Percentiles rank a stretch among this genome's conserved stretches.
These are phyloP conservation scores for Bambusicola thoracicus DNA, from an alignment of 2,113 vertebrate species.

Conservation along the genomic window DNA sequence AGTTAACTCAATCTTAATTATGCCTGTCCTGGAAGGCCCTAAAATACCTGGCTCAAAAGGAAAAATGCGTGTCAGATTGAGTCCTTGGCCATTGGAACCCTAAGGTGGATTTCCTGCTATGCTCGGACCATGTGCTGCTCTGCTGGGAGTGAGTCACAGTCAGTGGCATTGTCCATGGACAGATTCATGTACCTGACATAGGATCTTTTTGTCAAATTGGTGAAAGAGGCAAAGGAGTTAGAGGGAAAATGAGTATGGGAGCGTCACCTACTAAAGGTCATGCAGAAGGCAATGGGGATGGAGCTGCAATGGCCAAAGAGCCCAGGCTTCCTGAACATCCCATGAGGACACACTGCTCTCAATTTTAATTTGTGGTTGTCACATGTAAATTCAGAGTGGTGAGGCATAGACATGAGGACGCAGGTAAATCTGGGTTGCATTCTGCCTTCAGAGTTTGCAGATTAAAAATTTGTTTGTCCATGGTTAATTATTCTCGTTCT, in stretches of 20 bases:
- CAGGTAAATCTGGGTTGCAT: background rate
- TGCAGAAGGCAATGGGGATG: background rate
- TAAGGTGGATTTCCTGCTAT: background rate
- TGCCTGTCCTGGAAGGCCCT: background rate
- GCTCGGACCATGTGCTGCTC: rapidly evolving
- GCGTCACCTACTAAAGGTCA: background rate
- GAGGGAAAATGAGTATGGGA: too few relatives aligned
- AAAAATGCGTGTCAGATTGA: background rate
- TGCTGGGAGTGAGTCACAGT: background rate
- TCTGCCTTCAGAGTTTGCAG: background rate
- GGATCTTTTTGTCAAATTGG: background rate
- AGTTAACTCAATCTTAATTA: background rate
- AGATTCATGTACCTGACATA: background rate
- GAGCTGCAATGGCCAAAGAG: background rate
- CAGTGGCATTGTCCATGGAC: background rate
- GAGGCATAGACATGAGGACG: background rate
- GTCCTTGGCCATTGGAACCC: background rate
- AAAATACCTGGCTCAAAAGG: background rate
- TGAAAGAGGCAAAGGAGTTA: background rate
- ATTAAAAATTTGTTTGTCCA: background rate
- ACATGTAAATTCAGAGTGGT: background rate
- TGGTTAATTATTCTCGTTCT: background rate
- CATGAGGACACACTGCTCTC: too few relatives aligned
- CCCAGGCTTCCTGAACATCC: background rate
- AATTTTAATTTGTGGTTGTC: background rate